phyloP scores from a whole-genome alignment of 92 coral and sea anemone genomes.

The Zoanthus sociatus region DNA sequence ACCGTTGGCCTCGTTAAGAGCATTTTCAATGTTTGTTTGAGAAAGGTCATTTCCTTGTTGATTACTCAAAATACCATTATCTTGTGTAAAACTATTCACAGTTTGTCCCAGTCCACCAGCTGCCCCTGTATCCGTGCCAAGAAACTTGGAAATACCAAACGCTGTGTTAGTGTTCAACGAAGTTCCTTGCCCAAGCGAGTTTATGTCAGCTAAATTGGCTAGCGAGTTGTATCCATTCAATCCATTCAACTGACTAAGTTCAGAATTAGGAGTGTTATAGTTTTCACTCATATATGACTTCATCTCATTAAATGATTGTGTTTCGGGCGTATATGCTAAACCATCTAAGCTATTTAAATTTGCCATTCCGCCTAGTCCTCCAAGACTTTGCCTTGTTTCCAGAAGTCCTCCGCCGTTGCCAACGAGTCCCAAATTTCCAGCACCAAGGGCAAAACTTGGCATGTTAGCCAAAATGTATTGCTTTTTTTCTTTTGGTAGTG shows the following conservation, averaged over 20 bases:
- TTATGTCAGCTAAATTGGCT: constrained; percentile 1
- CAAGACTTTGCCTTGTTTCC: constrained; percentile 60
- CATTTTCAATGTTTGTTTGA: constrained; percentile 20
- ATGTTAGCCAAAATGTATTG: constrained; percentile 79
- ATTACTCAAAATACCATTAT: background rate
- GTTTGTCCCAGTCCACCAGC: constrained; percentile 30
- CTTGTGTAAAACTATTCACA: background rate
- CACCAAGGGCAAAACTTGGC: constrained; percentile 62
- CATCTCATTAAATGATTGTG: constrained; percentile 32
- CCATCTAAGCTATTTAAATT: constrained; percentile 43
- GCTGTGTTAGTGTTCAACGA: constrained; percentile 8
- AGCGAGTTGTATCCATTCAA: background rate
- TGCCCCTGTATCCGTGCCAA: constrained; percentile 34
- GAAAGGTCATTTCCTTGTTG: constrained; percentile 24
- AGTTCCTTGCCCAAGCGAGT: constrained; percentile 9
- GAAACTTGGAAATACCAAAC: constrained; percentile 40
- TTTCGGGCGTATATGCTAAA: constrained; percentile 32
- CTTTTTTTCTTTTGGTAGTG: constrained; percentile 70
- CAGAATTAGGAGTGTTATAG: constrained; percentile 20
- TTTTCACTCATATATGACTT: constrained; percentile 46
- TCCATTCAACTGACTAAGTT: constrained; percentile 5
- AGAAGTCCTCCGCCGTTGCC: constrained; percentile 23
- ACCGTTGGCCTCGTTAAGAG: background rate
- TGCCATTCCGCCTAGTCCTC: constrained; percentile 43
- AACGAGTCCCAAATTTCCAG: constrained; percentile 37